Conservation (phyloP, 1,140 invertebrate species). For the Hylyphantes graminicola region DNA sequence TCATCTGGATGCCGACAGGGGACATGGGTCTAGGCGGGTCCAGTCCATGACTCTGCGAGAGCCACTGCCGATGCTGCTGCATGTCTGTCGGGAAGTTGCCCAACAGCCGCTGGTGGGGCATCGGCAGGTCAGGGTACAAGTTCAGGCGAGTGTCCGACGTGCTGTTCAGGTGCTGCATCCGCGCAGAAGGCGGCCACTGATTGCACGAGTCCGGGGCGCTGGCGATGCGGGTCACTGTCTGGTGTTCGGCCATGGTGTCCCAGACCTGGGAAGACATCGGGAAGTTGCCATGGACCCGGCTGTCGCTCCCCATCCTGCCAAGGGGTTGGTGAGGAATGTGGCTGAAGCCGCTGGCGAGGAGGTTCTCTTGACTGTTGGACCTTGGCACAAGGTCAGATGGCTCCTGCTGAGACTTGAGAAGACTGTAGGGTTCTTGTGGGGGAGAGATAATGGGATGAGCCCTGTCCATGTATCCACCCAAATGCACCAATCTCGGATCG, state of each 20-base stretch:
- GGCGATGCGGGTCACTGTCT: constrained; percentile 79
- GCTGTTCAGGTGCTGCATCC: constrained; percentile 67
- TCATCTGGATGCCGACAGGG: background rate
- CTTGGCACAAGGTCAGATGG: constrained; percentile 18
- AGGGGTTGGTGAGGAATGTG: constrained; percentile 57
- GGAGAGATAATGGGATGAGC: constrained; percentile 40
- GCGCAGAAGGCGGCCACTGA: constrained; percentile 69
- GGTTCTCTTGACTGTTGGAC: constrained; percentile 53
- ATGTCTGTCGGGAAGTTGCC: background rate
- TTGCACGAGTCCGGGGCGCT: constrained; percentile 80
- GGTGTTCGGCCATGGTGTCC: constrained; percentile 65
- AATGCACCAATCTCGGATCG: constrained; percentile 75
- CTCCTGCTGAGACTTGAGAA: background rate
- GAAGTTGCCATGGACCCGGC: constrained; percentile 1
- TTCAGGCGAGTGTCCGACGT: constrained; percentile 68
- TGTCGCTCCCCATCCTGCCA: constrained; percentile 64
- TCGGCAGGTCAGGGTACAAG: constrained; percentile 58
- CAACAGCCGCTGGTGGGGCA: constrained; percentile 12
- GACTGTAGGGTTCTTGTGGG: constrained; percentile 19
- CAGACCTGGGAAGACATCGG: constrained; percentile 63
- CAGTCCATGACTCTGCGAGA: constrained; percentile 52
- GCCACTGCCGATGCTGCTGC: constrained; percentile 42
- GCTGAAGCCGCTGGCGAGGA: background rate
- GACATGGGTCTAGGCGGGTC: constrained; percentile 51
- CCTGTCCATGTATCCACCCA: constrained; percentile 22